phyloP scores from a whole-genome alignment of 2,888 invertebrate species.

The Nycteola revayana region DNA sequence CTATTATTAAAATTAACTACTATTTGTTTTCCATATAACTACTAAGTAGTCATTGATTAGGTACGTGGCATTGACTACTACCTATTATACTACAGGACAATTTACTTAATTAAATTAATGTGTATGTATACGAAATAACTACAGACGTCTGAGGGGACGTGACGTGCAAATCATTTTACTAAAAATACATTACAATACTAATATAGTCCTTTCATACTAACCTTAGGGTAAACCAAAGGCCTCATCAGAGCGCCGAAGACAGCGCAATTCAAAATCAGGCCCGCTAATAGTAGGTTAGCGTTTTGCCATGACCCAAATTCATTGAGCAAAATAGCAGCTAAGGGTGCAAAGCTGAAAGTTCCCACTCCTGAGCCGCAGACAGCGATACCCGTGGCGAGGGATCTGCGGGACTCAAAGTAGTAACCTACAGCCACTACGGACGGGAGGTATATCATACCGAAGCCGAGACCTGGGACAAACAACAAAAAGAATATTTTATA shows the following conservation, averaged over 20 bases:
- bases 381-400: slow-evolving; percentile 96
- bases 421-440: slow-evolving; percentile 98
- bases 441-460: slow-evolving; percentile 96
- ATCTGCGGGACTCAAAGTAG: slow-evolving; percentile 97
- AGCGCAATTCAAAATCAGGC: slow-evolving; percentile 94
- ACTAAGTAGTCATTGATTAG: no score
- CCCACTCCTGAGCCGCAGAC: slow-evolving; percentile 97
- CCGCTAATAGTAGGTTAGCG: slow-evolving; percentile 95
- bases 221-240: slow-evolving; percentile 89
- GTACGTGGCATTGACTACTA: no score
- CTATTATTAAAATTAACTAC: no score
- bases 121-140: no score
- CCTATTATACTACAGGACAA: no score
- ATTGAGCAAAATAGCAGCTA: slow-evolving; percentile 90
- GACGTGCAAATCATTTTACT: no score
- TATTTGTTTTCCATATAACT: no score
- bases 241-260: slow-evolving; percentile 93
- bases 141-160: no score
- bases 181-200: no score
- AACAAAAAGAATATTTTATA: no score
- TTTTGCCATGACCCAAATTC: slow-evolving; percentile 93
- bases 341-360: slow-evolving; percentile 96
- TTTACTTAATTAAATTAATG: no score
- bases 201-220: slow-evolving; percentile 41
- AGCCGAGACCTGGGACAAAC: slow-evolving; percentile 89